Evolutionary conservation across 2,888 invertebrate species (phyloP), one percentile per base, ranked within the genome.

Genomic region (Melinaea menophilus): DNA sequence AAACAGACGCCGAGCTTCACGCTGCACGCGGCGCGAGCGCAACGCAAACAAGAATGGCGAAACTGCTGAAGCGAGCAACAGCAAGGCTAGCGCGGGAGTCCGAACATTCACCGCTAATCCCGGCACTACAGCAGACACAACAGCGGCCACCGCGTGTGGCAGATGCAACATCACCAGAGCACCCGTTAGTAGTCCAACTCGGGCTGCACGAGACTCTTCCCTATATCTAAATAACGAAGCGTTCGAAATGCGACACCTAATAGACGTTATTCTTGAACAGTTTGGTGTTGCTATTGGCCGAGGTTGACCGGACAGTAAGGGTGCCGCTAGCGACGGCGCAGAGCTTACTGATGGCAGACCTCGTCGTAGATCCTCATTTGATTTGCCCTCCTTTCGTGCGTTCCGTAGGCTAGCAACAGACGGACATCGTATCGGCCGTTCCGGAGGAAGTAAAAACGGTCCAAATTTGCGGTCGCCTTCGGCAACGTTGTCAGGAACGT

Each of bases 171-270:
- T 93, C 68, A 96, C 95, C 68, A 95, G 82, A 57, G 94, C 94
- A 77, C 96, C 96, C 55, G 90, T 89, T 67, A 90, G 74, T 46
- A 90, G 78, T 59, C 90, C 90, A 59, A 97, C 96, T 71, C 96
- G 94, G 7, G 97, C 97, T 2, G 97, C 96, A 70, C 97, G 93
- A 71, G 96, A 95, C 86, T 97, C 97, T 80, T 97, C 97, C 61
- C 96, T 92, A 80, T 97, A 96, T 76, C 95, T 93, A 85, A 96
- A 96, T 67, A 96, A 91, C 56, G 95, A 95, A 41, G 96, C 96
- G 79, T 96, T 96, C 68, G 96, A 95, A 69, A 97, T 95, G 60
- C 96, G 92, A 80, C 95, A 94, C 63, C 95, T 93, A 70, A 96
- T 87, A 60, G 94, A 94, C 66, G 94, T 94, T 75, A 96, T 95